phyloP scores from a whole-genome alignment of 2,888 invertebrate species.

The Rhagium mordax region DNA sequence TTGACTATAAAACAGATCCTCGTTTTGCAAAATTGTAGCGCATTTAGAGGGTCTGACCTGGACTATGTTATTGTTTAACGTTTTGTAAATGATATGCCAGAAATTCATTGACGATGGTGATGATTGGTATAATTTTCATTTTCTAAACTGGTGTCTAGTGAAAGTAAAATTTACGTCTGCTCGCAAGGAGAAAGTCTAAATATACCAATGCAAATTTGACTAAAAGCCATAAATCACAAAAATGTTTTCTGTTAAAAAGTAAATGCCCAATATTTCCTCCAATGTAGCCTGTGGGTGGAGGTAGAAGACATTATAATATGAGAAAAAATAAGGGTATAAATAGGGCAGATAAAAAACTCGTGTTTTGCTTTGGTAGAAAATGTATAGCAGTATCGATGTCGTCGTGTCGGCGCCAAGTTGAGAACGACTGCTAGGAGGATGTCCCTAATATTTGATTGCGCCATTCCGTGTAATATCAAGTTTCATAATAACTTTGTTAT shows the following conservation, averaged over 20 bases:
- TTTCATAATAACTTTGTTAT: neutral
- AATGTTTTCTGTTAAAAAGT: neutral
- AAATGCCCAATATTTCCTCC: neutral
- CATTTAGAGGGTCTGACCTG: too few relatives aligned
- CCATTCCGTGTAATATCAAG: neutral
- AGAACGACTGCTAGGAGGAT: neutral
- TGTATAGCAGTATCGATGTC: constrained; percentile 23
- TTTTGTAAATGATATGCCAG: too few relatives aligned
- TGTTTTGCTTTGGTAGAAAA: neutral
- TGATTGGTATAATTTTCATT: too few relatives aligned
- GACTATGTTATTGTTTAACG: too few relatives aligned
- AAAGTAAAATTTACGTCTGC: neutral
- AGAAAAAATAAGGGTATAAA: constrained; percentile 6
- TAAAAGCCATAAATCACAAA: neutral
- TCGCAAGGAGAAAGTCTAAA: neutral
- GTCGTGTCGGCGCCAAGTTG: constrained; percentile 30
- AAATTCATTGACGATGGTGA: too few relatives aligned
- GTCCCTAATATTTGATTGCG: neutral
- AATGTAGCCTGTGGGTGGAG: neutral
- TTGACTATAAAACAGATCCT: too few relatives aligned
- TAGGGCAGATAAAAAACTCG: neutral
- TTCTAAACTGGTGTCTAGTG: too few relatives aligned
- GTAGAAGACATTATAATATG: neutral
- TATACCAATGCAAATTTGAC: neutral
- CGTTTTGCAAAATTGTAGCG: too few relatives aligned